A percentile compares a stretch with the other conserved stretches of the same genome.
These are phyloP conservation scores for Cavia aperea DNA, from an alignment of 2,113 vertebrate genomes.

Conservation along the genomic window DNA sequence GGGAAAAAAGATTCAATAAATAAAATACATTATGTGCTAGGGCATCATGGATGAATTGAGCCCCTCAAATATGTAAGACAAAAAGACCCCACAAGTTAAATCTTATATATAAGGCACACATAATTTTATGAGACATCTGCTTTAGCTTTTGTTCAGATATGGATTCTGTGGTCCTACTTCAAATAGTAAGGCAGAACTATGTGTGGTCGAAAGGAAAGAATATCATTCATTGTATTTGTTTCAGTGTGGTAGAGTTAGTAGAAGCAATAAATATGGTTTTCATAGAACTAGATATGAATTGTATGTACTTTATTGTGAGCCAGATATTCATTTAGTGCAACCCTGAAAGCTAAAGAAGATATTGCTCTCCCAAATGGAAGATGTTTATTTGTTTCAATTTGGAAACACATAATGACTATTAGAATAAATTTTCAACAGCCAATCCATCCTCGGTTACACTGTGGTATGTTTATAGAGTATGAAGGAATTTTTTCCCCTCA, in stretches of 20 bases:
- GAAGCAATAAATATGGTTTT: not conserved
- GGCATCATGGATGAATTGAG: not conserved
- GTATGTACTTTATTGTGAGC: not conserved
- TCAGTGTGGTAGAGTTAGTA: not conserved
- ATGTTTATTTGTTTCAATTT: not conserved
- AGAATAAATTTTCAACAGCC: not conserved
- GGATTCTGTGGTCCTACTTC: not conserved
- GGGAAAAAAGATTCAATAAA: slow-evolving; percentile 37
- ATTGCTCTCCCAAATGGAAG: not conserved
- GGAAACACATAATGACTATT: not conserved
- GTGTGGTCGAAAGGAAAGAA: not conserved
- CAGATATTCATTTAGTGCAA: not conserved
- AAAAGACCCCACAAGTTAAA: not conserved
- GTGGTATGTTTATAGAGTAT: not conserved
- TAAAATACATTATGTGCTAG: not conserved
- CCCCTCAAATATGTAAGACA: not conserved
- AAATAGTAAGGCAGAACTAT: not conserved
- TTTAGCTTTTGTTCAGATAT: not conserved
- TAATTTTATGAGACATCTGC: not conserved
- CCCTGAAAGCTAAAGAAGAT: not conserved
- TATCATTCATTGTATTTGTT: not conserved
- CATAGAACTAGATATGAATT: not conserved
- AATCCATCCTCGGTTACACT: not conserved
- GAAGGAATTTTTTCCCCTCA: not conserved
- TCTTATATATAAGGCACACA: not conserved